A percentile compares a stretch with the other conserved stretches of the same genome.
Evolutionary conservation across 2,888 invertebrate genomes (phyloP).

Genomic region (Eudasyphora cyanicolor): DNA sequence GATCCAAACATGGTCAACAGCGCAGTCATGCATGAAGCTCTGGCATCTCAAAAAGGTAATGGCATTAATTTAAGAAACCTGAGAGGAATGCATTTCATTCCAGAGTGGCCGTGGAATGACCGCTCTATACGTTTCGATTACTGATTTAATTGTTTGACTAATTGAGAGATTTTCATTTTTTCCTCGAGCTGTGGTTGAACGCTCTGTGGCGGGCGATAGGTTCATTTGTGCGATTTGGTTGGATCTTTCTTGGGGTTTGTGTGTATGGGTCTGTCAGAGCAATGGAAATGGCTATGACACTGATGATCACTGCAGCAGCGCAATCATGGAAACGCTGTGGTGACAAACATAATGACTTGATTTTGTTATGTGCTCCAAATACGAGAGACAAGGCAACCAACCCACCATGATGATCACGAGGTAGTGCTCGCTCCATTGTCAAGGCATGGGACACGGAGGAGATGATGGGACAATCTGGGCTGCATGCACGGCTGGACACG

Average conservation of each 20-base stretch:
- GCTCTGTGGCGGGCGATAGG: neutral
- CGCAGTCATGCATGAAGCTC: neutral
- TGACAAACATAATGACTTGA: slow-evolving; percentile 66
- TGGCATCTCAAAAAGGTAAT: slow-evolving; percentile 53
- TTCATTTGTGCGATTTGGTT: slow-evolving; percentile 33
- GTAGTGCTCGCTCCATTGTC: neutral
- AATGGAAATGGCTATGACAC: slow-evolving; percentile 9
- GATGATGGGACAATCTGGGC: neutral
- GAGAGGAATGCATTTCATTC: slow-evolving; percentile 59
- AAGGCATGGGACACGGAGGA: neutral
- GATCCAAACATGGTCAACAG: slow-evolving; percentile 8
- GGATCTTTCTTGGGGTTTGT: too few relatives aligned
- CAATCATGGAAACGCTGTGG: slow-evolving; percentile 46
- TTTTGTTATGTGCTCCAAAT: slow-evolving; percentile 42
- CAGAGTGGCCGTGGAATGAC: slow-evolving; percentile 36
- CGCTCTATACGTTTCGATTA: slow-evolving; percentile 70
- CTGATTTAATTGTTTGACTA: slow-evolving; percentile 80
- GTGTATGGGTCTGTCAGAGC: too few relatives aligned
- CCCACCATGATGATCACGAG: neutral
- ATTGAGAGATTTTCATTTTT: slow-evolving; percentile 75
- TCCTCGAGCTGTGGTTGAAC: slow-evolving; percentile 20
- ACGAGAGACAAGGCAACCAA: neutral
- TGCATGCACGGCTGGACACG: neutral
- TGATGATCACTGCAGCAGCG: slow-evolving; percentile 45
- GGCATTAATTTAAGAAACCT: slow-evolving; percentile 63